Conservation (phyloP, 2,113 vertebrate genomes). For the Grus americana region DNA sequence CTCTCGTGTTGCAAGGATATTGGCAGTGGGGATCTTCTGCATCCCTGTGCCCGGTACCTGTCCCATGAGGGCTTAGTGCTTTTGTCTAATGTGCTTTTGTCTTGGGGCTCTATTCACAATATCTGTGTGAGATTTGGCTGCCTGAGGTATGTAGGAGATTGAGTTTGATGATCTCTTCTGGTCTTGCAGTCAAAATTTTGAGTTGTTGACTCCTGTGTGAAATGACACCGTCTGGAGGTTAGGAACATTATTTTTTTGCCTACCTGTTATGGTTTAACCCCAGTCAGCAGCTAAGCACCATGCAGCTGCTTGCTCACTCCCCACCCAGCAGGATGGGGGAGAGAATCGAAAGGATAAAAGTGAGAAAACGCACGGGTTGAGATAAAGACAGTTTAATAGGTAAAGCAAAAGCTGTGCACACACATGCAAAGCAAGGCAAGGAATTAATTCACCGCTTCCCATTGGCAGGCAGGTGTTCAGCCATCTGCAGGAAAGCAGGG, state of each 20-base stretch:
- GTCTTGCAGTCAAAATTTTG: background rate
- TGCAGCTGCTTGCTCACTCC: too few species aligned
- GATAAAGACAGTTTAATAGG: too few species aligned
- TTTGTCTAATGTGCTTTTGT: background rate
- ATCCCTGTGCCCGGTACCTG: accelerated
- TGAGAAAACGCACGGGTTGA: too few species aligned
- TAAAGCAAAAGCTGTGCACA: too few species aligned
- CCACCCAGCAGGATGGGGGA: too few species aligned
- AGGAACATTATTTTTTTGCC: background rate
- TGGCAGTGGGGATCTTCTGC: background rate
- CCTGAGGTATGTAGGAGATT: background rate
- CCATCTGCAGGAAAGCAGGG: too few species aligned
- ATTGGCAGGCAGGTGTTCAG: too few species aligned
- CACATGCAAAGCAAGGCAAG: too few species aligned
- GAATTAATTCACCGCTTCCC: too few species aligned
- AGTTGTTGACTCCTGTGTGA: background rate
- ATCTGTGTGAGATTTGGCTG: background rate
- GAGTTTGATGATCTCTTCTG: background rate
- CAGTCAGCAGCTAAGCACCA: too few species aligned
- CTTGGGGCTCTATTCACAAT: background rate
- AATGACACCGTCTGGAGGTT: background rate
- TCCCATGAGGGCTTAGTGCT: background rate
- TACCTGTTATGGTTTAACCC: too few species aligned
- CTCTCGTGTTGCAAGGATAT: background rate
- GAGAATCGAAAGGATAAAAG: too few species aligned